Base-by-base conservation (phyloP, 2,797 vertebrate genomes). In the Alauda arvensis region DNA sequence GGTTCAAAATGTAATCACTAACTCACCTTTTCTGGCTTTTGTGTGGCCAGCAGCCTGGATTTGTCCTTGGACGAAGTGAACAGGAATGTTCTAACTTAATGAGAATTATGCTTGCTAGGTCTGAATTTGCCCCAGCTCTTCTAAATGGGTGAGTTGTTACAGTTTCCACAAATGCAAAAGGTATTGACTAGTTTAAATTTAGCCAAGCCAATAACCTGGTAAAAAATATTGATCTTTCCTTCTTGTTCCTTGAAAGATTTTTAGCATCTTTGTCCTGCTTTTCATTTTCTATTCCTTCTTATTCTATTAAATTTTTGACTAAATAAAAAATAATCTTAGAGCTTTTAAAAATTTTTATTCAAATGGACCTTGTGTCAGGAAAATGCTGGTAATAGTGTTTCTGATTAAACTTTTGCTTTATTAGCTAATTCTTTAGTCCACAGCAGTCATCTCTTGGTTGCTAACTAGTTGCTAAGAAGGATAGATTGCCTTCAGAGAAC, bases 361-460 rank as follows among this genome's bases (percentile, higher is more conserved):
- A 33, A 29, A 0, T 26, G 39, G 61, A 11, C 24, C 25, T 43
- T 71, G 42, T 89, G 80, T 90, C 87, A 91, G 34, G 85, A 82
- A 92, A 76, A 91, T 78, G 71, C 71, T 92, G 74, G 55, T 66
- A 62, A 26, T 60, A 33, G 31, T 63, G 57, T 62, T 93, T 95
- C 76, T 87, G 83, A 81, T 93, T 87, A 83, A 79, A 68, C 43
- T 91, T 89, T 90, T 94, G 31, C 45, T 89, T 70, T 79, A 90
- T 91, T 96, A 83, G 78, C 80, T 92, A 94, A 93, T 94, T 89
- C 85, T 89, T 81, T 88, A 90, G 91, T 72, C 42, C 57, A 60
- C 15, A 77, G 37, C 79, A 92, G 91, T 75, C 34, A 80, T 93
- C 53, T 84, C 40, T 86, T 94, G 8, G 77, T 93, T 87, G 75